These are phyloP conservation scores for Corticium candelabrum DNA, from an alignment of 37 sponge, comb jelly and placozoan genomes.

Conservation along the genomic window DNA sequence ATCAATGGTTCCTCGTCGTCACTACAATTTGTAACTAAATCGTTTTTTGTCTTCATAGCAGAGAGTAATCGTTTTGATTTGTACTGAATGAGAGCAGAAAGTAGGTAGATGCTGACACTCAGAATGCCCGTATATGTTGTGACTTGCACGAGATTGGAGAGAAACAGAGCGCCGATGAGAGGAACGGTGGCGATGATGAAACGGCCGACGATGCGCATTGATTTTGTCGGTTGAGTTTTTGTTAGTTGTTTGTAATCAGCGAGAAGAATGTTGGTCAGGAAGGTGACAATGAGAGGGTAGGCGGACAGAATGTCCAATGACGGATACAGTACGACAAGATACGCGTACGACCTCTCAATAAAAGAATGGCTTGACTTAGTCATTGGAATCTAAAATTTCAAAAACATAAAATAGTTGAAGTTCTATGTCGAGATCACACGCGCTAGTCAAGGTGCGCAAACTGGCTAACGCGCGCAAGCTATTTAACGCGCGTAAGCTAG, in stretches of 20 bases:
- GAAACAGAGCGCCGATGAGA: slow-evolving; percentile 45
- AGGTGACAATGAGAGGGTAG: slow-evolving; percentile 61
- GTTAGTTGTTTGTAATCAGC: slow-evolving; percentile 38
- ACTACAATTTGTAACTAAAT: too few species aligned
- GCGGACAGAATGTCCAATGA: slow-evolving; percentile 80
- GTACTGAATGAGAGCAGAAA: too few species aligned
- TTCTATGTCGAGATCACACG: neutral
- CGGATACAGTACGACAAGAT: slow-evolving; percentile 77
- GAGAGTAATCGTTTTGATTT: too few species aligned
- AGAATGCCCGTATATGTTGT: slow-evolving; percentile 68
- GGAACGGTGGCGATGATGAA: slow-evolving; percentile 50
- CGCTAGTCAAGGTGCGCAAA: too few species aligned
- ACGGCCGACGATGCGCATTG: slow-evolving; percentile 15
- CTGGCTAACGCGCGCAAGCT: too few species aligned
- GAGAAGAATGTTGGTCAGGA: slow-evolving; percentile 62
- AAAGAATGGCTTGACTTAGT: neutral
- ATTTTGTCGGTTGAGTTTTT: slow-evolving; percentile 18
- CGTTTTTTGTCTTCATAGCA: too few species aligned
- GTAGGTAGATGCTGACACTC: too few species aligned
- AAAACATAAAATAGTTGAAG: slow-evolving; percentile 10
- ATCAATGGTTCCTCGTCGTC: too few species aligned
- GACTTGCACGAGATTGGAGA: slow-evolving; percentile 72
- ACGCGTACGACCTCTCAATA: slow-evolving; percentile 46
- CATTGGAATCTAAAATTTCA: slow-evolving; percentile 25
- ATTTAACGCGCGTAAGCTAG: too few species aligned